Evolutionary conservation across 2,797 vertebrate genomes (phyloP).

Genomic region (Orientallactaga sibirica): DNA sequence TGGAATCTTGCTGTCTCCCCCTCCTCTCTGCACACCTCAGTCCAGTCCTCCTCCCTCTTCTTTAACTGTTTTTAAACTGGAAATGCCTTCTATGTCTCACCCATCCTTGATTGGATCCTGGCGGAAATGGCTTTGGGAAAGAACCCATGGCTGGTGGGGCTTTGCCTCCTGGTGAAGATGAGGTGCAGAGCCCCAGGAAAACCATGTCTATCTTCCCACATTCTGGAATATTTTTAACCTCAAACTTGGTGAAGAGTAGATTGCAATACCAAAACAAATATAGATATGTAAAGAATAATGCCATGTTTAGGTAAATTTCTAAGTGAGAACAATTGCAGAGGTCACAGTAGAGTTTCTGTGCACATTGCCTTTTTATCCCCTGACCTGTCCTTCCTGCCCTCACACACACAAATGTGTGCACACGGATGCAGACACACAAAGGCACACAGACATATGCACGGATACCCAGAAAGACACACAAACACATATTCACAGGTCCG

Average conservation of each 20-base stretch:
- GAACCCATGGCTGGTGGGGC: no score
- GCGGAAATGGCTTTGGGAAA: no score
- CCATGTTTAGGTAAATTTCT: neutral
- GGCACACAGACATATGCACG: no score
- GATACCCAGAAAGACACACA: neutral
- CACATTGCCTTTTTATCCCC: neutral
- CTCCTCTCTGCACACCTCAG: no score
- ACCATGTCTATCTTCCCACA: neutral
- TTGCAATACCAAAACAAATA: neutral
- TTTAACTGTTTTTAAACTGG: no score
- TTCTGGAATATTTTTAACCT: neutral
- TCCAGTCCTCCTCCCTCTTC: no score
- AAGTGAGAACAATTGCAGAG: neutral
- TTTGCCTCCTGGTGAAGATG: neutral
- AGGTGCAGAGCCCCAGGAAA: neutral
- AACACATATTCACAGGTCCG: neutral
- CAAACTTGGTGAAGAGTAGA: neutral
- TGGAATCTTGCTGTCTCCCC: no score
- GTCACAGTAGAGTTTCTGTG: neutral
- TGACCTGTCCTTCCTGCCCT: neutral
- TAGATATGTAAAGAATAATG: neutral
- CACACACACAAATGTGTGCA: neutral
- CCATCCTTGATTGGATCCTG: no score
- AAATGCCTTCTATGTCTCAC: no score
- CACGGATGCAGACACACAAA: no score